phyloP scores from a whole-genome alignment of 2,113 vertebrate genomes.

The Ptychochromis oligacanthus region DNA sequence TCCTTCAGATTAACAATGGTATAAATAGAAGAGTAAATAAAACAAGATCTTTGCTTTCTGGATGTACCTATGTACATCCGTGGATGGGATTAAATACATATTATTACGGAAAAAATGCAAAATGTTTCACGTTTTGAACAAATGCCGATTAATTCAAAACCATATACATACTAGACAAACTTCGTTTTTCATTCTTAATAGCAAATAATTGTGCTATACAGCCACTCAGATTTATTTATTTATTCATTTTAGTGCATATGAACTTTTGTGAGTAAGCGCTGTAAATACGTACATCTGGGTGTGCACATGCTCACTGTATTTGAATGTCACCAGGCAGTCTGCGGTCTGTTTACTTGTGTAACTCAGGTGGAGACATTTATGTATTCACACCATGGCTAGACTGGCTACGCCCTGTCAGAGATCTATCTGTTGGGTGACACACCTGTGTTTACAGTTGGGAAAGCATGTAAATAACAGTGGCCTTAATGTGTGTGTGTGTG shows the following conservation, averaged over 20 bases:
- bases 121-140: not conserved
- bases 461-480: slow-evolving; percentile 54
- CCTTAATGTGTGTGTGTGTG: not conserved
- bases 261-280: not conserved
- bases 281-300: not conserved
- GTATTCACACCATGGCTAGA: slow-evolving; percentile 26
- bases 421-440: slow-evolving; percentile 52
- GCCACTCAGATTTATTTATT: not conserved
- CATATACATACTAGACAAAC: not conserved
- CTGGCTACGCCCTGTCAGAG: slow-evolving; percentile 34
- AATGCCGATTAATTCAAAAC: not conserved
- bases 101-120: not conserved
- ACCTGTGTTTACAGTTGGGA: slow-evolving; percentile 71
- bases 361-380: slow-evolving; percentile 22
- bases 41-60: not conserved
- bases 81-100: not conserved
- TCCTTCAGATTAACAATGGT: not conserved
- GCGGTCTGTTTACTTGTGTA: slow-evolving; percentile 40
- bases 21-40: not conserved
- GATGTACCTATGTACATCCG: not conserved
- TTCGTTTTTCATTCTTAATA: not conserved
- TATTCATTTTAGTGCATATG: not conserved
- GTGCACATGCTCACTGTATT: slow-evolving; percentile 16
- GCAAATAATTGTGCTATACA: not conserved
- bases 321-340: slow-evolving; percentile 54